Conservation (phyloP, 1,140 invertebrate genomes). For the Laodelphax striatellus region DNA sequence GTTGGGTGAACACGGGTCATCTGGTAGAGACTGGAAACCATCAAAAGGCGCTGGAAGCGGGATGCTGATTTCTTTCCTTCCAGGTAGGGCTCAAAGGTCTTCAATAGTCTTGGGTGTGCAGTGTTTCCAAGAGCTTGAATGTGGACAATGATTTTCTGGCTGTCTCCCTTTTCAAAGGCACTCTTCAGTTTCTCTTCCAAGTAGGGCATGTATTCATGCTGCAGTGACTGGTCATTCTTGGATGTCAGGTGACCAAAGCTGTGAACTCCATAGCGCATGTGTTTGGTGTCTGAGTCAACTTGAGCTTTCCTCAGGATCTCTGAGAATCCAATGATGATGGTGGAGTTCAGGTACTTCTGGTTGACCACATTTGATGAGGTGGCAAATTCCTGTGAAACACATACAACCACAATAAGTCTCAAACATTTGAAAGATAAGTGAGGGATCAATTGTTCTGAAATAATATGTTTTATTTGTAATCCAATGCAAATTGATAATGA, state of each 20-base stretch:
- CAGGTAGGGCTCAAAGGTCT: conserved; percentile 49
- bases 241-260: conserved; percentile 40
- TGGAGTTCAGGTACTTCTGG: conserved; percentile 35
- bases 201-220: conserved; percentile 43
- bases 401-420: too few relatives aligned
- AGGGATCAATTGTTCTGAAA: too few relatives aligned
- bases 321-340: conserved; percentile 41
- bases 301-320: conserved; percentile 45
- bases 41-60: conserved; percentile 45
- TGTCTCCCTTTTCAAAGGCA: conserved; percentile 38
- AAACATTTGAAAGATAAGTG: too few relatives aligned
- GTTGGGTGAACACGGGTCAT: conserved; percentile 37
- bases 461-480: too few relatives aligned
- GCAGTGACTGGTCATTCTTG: conserved; percentile 35
- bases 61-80: conserved; percentile 41
- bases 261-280: conserved; percentile 48
- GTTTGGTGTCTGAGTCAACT: conserved; percentile 39
- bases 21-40: conserved; percentile 41
- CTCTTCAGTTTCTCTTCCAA: conserved; percentile 37
- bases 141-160: conserved; percentile 41
- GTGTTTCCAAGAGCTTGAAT: conserved; percentile 49
- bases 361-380: conserved; percentile 35
- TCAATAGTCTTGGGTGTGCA: conserved; percentile 43
- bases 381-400: too few relatives aligned
- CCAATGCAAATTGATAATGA: too few relatives aligned